Percentiles rank a stretch among this genome's conserved stretches.
Conservation (phyloP, 2,113 vertebrate genomes). For the Paramisgurnus dabryanus region DNA sequence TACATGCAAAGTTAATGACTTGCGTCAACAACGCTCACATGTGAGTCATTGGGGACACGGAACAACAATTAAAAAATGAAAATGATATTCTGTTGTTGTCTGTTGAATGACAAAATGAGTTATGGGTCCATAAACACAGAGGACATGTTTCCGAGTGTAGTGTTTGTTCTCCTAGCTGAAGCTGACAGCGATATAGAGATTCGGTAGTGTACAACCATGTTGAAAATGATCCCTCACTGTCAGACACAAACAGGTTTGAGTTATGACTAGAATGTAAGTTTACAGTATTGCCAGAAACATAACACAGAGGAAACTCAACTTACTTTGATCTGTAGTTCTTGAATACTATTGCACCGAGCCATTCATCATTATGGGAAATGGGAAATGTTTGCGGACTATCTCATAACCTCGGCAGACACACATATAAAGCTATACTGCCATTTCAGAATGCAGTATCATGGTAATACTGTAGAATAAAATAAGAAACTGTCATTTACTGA, state of each 20-base stretch:
- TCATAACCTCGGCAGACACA: not conserved
- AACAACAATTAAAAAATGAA: conserved; percentile 3
- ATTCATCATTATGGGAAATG: conserved; percentile 13
- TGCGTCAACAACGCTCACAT: conserved; percentile 5
- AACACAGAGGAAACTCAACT: conserved; percentile 1
- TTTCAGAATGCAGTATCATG: conserved; percentile 26
- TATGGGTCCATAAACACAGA: not conserved
- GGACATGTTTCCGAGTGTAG: not conserved
- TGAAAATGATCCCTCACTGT: conserved; percentile 15
- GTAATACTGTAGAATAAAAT: conserved; percentile 34
- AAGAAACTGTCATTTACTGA: conserved; percentile 22
- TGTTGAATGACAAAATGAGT: not conserved
- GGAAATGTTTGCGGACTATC: not conserved
- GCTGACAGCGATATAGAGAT: not conserved
- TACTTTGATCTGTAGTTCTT: conserved; percentile 6
- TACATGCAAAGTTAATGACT: conserved; percentile 20
- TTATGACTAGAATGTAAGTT: conserved; percentile 9
- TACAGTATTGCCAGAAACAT: not conserved
- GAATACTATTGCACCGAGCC: not conserved
- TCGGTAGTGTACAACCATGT: not conserved
- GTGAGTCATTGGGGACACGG: not conserved
- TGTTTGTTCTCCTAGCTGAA: not conserved
- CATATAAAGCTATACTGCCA: not conserved
- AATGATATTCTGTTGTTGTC: conserved; percentile 26
- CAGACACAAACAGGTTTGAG: not conserved